Percentiles rank a stretch among this genome's conserved stretches.
phyloP scores from a whole-genome alignment of 2,888 invertebrate species.

The Scaptomyza caliginosa region DNA sequence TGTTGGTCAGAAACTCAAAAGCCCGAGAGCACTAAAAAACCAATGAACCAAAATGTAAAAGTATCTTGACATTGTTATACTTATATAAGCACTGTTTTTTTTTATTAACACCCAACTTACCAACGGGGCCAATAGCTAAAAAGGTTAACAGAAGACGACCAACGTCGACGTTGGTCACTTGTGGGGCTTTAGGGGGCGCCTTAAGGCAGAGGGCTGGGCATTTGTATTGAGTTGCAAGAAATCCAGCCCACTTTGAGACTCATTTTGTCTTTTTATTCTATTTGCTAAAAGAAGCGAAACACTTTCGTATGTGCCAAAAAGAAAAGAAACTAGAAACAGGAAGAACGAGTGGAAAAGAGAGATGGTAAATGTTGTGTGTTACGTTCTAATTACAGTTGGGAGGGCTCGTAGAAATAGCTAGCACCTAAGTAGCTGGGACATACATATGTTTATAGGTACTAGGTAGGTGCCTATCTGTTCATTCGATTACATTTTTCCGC shows the following conservation, averaged over 20 bases:
- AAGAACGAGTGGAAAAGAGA: neutral
- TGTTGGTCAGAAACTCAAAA: neutral
- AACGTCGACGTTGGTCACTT: conserved; percentile 34
- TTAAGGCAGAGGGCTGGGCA: neutral
- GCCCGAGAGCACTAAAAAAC: conserved; percentile 32
- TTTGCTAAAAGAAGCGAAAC: conserved; percentile 9
- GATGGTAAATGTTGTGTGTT: conserved; percentile 34
- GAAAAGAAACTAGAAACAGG: neutral
- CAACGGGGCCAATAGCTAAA: conserved; percentile 16
- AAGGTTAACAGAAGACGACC: conserved; percentile 24
- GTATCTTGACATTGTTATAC: conserved; percentile 57
- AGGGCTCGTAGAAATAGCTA: conserved; percentile 47
- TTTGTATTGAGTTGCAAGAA: neutral
- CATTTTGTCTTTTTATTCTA: conserved; percentile 19
- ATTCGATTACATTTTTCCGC: conserved; percentile 79
- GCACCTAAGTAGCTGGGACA: conserved; percentile 9
- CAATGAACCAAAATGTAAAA: conserved; percentile 55
- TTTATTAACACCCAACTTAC: conserved; percentile 34
- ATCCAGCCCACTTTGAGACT: conserved; percentile 7
- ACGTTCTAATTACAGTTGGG: conserved; percentile 49
- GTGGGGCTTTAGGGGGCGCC: conserved; percentile 35
- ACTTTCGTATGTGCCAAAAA: conserved; percentile 8
- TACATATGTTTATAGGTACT: neutral
- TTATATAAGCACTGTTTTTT: conserved; percentile 38
- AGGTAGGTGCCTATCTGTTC: conserved; percentile 61